Percentiles rank a stretch among this genome's conserved stretches.
These are phyloP conservation scores for Hylomyscus alleni DNA, from an alignment of 2,797 vertebrate genomes.

Conservation along the genomic window DNA sequence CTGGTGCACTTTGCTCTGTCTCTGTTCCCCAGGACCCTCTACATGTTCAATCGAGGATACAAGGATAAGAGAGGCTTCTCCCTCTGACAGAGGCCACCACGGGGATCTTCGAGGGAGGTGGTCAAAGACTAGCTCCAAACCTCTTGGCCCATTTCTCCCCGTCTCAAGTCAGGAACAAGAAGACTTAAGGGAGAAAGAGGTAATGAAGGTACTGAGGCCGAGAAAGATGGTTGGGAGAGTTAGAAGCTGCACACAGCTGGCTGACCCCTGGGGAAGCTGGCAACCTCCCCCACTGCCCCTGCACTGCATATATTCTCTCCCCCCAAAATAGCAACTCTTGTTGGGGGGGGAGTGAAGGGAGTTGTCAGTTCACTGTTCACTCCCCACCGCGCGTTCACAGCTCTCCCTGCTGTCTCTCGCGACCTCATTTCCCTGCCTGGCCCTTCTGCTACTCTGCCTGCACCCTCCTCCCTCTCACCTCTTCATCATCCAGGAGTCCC, in stretches of 20 bases:
- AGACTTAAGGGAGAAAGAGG: not conserved
- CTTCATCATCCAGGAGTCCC: not conserved
- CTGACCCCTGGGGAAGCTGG: constrained; percentile 66
- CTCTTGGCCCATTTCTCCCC: not conserved
- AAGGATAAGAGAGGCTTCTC: too few relatives aligned
- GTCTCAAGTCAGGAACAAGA: not conserved
- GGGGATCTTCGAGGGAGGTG: not conserved
- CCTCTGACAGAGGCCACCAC: not conserved
- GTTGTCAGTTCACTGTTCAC: constrained; percentile 75
- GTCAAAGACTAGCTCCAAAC: not conserved
- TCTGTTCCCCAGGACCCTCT: not conserved
- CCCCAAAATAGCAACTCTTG: constrained; percentile 81
- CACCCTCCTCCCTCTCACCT: not conserved
- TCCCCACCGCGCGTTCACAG: constrained; percentile 80
- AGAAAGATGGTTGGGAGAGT: not conserved
- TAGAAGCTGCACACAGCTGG: not conserved
- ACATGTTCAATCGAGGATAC: too few relatives aligned
- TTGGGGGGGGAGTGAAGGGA: constrained; percentile 58
- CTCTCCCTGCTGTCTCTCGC: constrained; percentile 70
- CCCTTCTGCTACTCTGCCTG: constrained; percentile 50
- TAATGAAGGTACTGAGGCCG: not conserved
- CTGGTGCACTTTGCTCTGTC: fast-evolving
- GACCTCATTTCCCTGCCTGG: constrained; percentile 82
- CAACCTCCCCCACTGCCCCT: constrained; percentile 29
- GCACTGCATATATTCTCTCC: constrained; percentile 83